These are phyloP conservation scores for Mormyrops attenuatus DNA, from an alignment of 2,797 vertebrate genomes.

Conservation along the genomic window DNA sequence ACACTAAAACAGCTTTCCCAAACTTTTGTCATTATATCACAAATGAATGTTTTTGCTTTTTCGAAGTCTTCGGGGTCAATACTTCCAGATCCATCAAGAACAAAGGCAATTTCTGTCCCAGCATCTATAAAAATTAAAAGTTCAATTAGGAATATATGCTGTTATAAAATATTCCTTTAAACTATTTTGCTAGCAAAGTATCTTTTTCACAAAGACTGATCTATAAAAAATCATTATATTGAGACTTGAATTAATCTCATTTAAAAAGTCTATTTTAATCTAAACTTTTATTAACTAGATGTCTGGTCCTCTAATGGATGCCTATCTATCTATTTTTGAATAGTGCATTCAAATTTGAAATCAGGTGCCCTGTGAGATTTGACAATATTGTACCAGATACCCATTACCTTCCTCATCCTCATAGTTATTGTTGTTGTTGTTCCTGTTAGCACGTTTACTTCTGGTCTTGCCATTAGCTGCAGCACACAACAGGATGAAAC, in stretches of 20 bases:
- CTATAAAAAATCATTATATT: not conserved
- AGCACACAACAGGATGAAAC: not conserved
- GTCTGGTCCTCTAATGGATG: not conserved
- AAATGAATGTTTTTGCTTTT: constrained; percentile 66
- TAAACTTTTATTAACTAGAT: not conserved
- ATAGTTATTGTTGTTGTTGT: constrained; percentile 21
- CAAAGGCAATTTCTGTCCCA: constrained; percentile 68
- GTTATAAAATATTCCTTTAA: not conserved
- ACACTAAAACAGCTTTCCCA: constrained; percentile 65
- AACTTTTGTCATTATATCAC: constrained; percentile 55
- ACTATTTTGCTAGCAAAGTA: not conserved
- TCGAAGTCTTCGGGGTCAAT: constrained; percentile 53
- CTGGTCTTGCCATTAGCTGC: not conserved
- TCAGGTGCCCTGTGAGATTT: not conserved
- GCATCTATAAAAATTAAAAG: constrained; percentile 37
- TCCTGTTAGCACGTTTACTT: constrained; percentile 14
- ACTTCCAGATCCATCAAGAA: constrained; percentile 72
- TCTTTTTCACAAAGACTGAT: not conserved
- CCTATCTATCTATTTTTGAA: not conserved
- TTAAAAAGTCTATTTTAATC: not conserved
- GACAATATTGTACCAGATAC: not conserved
- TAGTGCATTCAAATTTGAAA: not conserved
- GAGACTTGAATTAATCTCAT: not conserved
- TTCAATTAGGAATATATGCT: not conserved
- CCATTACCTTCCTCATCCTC: constrained; percentile 33